Percentiles rank a stretch among this genome's conserved stretches.
Evolutionary conservation across 2,113 vertebrate genomes (phyloP).

Genomic region (Camelus dromedarius): DNA sequence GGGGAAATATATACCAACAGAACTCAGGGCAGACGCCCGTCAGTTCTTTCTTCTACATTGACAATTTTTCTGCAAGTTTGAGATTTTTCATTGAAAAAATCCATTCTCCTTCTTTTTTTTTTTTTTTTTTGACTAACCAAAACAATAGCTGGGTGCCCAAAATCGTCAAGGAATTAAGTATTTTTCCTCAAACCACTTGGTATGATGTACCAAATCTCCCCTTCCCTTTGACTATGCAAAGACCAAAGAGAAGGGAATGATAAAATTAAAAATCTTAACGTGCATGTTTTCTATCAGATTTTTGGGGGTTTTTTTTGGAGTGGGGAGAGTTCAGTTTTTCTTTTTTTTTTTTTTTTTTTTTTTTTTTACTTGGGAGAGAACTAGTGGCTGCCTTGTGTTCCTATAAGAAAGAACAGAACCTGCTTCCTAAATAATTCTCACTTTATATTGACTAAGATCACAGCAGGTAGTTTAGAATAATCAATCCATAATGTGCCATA

Average conservation of each 20-base stretch:
- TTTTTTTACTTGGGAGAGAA: not conserved
- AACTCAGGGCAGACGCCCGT: not conserved
- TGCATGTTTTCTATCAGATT: not conserved
- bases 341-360: not conserved
- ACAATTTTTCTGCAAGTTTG: not conserved
- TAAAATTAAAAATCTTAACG: not conserved
- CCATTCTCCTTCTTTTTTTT: not conserved
- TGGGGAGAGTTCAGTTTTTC: not conserved
- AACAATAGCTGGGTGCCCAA: not conserved
- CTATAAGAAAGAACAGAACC: conserved; percentile 29
- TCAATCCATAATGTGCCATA: not conserved
- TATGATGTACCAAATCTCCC: not conserved
- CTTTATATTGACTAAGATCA: conserved; percentile 47
- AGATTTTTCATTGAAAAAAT: not conserved
- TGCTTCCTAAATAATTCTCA: conserved; percentile 60
- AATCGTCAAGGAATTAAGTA: not conserved
- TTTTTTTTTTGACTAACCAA: not conserved
- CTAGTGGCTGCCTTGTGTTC: not conserved
- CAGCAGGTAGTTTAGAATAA: conserved; percentile 51
- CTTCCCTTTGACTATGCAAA: not conserved
- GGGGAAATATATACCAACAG: not conserved
- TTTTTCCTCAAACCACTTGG: not conserved
- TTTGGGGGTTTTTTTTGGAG: not conserved
- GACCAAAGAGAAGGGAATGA: not conserved
- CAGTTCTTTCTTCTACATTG: not conserved